A percentile compares a stretch with the other conserved stretches of the same genome.
These are phyloP conservation scores for Zhuqinia jingwanae DNA, from an alignment of 2,888 invertebrate species.

Conservation along the genomic window DNA sequence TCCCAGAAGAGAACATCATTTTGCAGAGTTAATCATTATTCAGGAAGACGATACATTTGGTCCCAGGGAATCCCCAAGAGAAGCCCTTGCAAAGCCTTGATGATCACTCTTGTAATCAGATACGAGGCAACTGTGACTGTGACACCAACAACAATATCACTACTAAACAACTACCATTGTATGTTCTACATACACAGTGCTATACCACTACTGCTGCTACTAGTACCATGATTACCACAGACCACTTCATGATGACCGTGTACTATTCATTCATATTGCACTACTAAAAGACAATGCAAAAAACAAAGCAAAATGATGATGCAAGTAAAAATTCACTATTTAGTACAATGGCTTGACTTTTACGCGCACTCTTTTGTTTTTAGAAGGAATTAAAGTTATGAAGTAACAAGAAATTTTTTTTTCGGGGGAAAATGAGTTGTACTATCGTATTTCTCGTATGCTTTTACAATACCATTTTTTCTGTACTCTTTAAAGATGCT, in stretches of 20 bases:
- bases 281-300: neutral
- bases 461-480: too few species aligned
- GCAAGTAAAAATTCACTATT: neutral
- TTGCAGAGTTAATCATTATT: constrained; percentile 79
- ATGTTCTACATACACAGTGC: neutral
- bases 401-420: too few species aligned
- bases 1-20: constrained; percentile 79
- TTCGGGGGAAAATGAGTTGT: too few species aligned
- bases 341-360: too few species aligned
- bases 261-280: neutral
- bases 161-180: neutral
- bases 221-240: neutral
- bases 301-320: neutral
- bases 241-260: neutral
- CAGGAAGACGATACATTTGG: constrained; percentile 79
- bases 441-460: too few species aligned
- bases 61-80: constrained; percentile 77
- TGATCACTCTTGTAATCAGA: constrained; percentile 78
- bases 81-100: constrained; percentile 76
- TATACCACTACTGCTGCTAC: constrained; percentile 3
- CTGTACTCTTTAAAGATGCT: too few species aligned
- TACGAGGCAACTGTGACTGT: constrained; percentile 78
- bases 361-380: too few species aligned
- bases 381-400: too few species aligned
- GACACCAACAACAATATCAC: constrained; percentile 22